Conservation (phyloP, 1,140 invertebrate species). For the Eriocheir sinensis region DNA sequence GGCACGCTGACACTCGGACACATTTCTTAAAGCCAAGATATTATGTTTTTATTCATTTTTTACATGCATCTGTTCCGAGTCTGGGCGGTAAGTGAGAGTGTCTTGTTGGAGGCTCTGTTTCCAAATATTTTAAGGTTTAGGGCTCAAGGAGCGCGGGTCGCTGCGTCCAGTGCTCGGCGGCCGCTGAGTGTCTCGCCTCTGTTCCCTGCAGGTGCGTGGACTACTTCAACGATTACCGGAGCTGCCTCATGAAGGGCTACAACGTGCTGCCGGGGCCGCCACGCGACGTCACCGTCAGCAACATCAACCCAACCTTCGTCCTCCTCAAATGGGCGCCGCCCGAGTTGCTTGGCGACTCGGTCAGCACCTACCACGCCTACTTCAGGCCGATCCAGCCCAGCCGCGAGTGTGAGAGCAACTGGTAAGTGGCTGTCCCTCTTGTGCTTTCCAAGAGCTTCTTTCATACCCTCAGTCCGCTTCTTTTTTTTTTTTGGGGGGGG, state of each 20-base stretch:
- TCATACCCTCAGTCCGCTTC: neutral
- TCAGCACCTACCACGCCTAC: conserved; percentile 87
- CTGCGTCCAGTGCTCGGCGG: too few species aligned
- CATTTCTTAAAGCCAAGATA: too few species aligned
- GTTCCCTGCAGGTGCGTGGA: conserved; percentile 86
- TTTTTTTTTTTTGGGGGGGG: neutral
- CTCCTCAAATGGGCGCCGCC: conserved; percentile 91
- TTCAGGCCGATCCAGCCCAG: conserved; percentile 84
- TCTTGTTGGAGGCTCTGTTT: too few species aligned
- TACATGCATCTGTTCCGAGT: too few species aligned
- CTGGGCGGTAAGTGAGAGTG: too few species aligned
- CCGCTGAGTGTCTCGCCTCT: neutral
- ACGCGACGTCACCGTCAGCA: conserved; percentile 86
- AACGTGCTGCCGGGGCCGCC: conserved; percentile 90
- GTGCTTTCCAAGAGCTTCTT: neutral
- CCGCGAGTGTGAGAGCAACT: conserved; percentile 55
- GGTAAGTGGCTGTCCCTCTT: conserved; percentile 60
- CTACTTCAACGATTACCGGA: conserved; percentile 90
- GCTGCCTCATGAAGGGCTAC: conserved; percentile 91
- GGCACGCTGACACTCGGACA: too few species aligned
- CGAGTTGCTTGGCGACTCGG: conserved; percentile 85
- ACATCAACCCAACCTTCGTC: conserved; percentile 88
- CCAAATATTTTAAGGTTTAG: too few species aligned
- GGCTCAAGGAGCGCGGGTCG: too few species aligned
- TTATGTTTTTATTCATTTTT: too few species aligned